phyloP scores from a whole-genome alignment of 2,113 vertebrate genomes.

The Thunnus maccoyii region DNA sequence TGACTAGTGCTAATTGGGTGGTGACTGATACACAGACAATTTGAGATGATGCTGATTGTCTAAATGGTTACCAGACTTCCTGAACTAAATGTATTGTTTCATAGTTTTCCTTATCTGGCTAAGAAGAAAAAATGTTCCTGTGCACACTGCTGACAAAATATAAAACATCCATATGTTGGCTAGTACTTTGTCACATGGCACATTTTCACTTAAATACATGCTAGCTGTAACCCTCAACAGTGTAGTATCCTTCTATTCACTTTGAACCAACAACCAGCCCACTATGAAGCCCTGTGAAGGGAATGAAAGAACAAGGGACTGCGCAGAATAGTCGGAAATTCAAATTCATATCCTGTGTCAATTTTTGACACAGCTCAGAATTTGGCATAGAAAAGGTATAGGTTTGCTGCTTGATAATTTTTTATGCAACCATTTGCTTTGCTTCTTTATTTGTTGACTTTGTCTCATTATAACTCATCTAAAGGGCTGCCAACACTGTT shows the following conservation, averaged over 20 bases:
- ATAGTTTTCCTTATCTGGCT: neutral
- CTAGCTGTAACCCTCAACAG: no score
- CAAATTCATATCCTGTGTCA: no score
- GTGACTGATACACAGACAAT: neutral
- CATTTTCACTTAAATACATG: no score
- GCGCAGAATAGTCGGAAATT: neutral
- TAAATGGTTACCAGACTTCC: neutral
- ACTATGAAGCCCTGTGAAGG: neutral
- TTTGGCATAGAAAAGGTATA: neutral
- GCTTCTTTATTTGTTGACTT: slow-evolving; percentile 7
- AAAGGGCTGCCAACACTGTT: neutral
- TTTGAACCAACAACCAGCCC: slow-evolving; percentile 1
- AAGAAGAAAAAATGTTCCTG: neutral
- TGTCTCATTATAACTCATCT: neutral
- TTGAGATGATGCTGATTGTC: neutral
- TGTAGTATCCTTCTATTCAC: no score
- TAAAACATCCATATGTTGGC: no score
- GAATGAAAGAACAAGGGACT: slow-evolving; percentile 5
- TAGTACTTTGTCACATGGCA: neutral
- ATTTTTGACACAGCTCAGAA: neutral
- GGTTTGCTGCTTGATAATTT: neutral
- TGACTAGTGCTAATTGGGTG: neutral
- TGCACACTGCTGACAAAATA: neutral
- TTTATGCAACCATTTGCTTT: neutral
- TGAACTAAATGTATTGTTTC: neutral